Percentiles rank a stretch among this genome's conserved stretches.
Evolutionary conservation across 2,888 invertebrate genomes (phyloP).

Genomic region (Nemapogon koenigi): DNA sequence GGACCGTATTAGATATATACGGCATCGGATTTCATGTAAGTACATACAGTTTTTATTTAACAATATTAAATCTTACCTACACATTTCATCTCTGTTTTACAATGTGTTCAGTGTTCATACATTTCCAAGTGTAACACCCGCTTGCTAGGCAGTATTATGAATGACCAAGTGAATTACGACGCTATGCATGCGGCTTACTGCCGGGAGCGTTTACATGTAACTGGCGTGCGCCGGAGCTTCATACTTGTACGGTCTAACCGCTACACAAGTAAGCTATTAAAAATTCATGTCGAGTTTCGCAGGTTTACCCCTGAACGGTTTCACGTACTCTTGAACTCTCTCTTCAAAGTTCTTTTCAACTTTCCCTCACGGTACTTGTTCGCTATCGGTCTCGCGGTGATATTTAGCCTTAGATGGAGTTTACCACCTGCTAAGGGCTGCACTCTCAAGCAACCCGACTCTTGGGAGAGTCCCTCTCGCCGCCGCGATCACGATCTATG

Average conservation of each 20-base stretch:
- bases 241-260: no score
- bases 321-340: constrained; percentile 59
- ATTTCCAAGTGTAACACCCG: no score
- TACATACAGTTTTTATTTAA: no score
- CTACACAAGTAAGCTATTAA: no score
- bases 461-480: constrained; percentile 29
- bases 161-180: no score
- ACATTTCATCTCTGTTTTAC: no score
- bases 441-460: constrained; percentile 68
- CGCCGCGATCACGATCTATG: constrained; percentile 36
- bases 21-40: constrained; percentile 89
- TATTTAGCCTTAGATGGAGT: constrained; percentile 67
- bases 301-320: constrained; percentile 61
- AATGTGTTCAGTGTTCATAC: no score
- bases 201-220: no score
- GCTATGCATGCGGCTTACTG: no score
- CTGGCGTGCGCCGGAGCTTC: no score
- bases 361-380: constrained; percentile 74
- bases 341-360: constrained; percentile 75
- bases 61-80: no score
- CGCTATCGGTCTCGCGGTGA: constrained; percentile 69
- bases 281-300: constrained; percentile 67
- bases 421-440: constrained; percentile 69
- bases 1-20: constrained; percentile 87
- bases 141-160: no score